Base-by-base conservation (phyloP, 1,140 invertebrate species). In the Thaumatotibia leucotreta region DNA sequence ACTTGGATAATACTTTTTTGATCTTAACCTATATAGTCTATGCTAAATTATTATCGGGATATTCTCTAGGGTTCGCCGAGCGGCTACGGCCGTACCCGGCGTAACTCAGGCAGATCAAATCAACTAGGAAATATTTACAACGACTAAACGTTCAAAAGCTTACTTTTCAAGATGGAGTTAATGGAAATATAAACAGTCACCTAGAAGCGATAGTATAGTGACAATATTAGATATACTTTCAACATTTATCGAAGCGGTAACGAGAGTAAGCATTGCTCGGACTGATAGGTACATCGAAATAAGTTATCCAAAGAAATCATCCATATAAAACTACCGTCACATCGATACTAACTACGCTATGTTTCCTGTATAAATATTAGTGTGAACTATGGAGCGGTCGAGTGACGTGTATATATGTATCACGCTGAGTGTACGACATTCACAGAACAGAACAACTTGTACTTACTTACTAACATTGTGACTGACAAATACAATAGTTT, bases 1-100 rank as follows among this genome's bases (percentile, higher is more conserved):
- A 80, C 84, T 84, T 88, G 86, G 84, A 82, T 88, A 90, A 90
- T 89, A 89, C 87, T 88, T 89, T 52, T 82, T 86, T 86, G 80
- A 84, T 78, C 86, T 88, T 87, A 89, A 81, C 29, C 84, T 89
- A 89, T 77, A 72, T 77, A 75, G 63, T 79, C 80, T 85, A 88
- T 77, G 70, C 82, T 87, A 87, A 82, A 77, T 84, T 88, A 87
- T 88, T 83, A 87, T 86, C 83, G 73, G 80, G 69, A 77, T 86
- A 88, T 74, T 77, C 64, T 65, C 79, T 86, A 87, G 79, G 83
- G 82, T 82, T 75, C 82, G 79, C 79, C 77, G 77, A 87, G 74
- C 76, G 17, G 52, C 22, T 45, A 29, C 24, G 27, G 6, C 23
- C n/a, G 17, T 20, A 11, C 50, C 23, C 52, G 52, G 9, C 52